Conservation (phyloP, 1,140 invertebrate species). For the Euura saliciscinereae region DNA sequence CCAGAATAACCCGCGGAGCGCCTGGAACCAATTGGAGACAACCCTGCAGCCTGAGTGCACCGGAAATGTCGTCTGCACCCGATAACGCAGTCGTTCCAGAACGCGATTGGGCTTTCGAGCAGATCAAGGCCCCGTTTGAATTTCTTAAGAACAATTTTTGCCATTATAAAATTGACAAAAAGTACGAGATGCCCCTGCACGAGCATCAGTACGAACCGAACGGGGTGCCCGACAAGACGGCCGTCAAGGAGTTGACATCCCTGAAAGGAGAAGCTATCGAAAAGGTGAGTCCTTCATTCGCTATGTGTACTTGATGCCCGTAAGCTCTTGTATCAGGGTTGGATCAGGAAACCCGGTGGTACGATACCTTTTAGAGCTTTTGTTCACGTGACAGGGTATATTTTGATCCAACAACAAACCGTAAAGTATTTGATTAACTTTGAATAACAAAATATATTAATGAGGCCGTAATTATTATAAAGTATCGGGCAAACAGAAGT, state of each 20-base stretch:
- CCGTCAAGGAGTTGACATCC: constrained; percentile 39
- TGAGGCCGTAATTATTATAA: constrained; percentile 60
- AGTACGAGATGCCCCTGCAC: constrained; percentile 51
- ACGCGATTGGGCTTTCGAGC: background rate
- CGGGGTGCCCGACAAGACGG: constrained; percentile 54
- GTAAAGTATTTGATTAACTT: constrained; percentile 46
- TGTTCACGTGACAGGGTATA: too few relatives aligned
- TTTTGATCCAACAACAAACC: too few relatives aligned
- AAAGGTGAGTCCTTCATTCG: constrained; percentile 41
- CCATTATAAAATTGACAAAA: constrained; percentile 44
- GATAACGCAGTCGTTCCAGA: constrained; percentile 45
- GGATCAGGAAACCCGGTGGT: constrained; percentile 6
- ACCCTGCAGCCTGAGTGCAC: constrained; percentile 41
- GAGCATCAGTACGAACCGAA: constrained; percentile 57
- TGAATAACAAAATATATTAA: constrained; percentile 58
- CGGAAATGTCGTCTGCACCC: constrained; percentile 32
- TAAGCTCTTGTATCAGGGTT: background rate
- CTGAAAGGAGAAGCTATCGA: constrained; percentile 30
- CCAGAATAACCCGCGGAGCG: constrained; percentile 23
- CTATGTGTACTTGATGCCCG: background rate
- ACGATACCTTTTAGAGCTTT: too few relatives aligned
- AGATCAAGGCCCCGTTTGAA: constrained; percentile 34
- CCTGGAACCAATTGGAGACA: constrained; percentile 43
- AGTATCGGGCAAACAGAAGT: constrained; percentile 54
- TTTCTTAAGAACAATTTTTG: constrained; percentile 37